Base-by-base conservation (phyloP, 2,888 invertebrate species). In the Leptinotarsa tumamoca region DNA sequence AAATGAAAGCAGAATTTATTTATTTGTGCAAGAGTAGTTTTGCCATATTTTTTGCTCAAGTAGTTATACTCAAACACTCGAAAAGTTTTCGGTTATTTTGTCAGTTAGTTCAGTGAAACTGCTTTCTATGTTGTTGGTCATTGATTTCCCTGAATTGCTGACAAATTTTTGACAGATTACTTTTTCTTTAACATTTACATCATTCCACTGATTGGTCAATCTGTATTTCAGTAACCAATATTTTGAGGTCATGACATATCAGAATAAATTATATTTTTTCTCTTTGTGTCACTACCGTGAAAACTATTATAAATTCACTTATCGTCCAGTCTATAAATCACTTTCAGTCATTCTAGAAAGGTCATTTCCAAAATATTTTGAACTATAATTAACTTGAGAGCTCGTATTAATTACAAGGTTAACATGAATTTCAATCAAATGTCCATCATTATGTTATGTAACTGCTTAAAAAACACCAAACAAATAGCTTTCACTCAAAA, bases 11-110 rank as follows among this genome's bases (percentile, higher is more conserved):
- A 61, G 56, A 61, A 67, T 23, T 68, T 13, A 73, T 33, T 14
- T 58, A 43, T 63, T 63, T 54, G 18, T 56, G 52, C 43, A 70
- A 54, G 52, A 52, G 17, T 54, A 67, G 61, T 66, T 66, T 72
- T 58, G 74, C 77, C 77, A 72, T 74, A 66, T 63, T 56, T 49
- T 66, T 77, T 77, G 77, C 77, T 77, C 77, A 77, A 77, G 63
- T 71, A 68, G 27, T n/a, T 14, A n/a, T 49, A 51, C 33, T 68
- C 15, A 66, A 51, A 7, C 23, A 56, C 1, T 17, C 54, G 43
- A 0, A 69, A 69, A 27, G 13, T 33, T 33, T 33, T 33, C 7
- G 63, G 5, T 33, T 33, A 1, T 63, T 33, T 7, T 33, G n/a
- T 33, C 13, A 63, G 27, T 33, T 43, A n/a, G 4, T 43, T 33